phyloP scores from a whole-genome alignment of 2,888 invertebrate species.

The Artemia sinica region DNA sequence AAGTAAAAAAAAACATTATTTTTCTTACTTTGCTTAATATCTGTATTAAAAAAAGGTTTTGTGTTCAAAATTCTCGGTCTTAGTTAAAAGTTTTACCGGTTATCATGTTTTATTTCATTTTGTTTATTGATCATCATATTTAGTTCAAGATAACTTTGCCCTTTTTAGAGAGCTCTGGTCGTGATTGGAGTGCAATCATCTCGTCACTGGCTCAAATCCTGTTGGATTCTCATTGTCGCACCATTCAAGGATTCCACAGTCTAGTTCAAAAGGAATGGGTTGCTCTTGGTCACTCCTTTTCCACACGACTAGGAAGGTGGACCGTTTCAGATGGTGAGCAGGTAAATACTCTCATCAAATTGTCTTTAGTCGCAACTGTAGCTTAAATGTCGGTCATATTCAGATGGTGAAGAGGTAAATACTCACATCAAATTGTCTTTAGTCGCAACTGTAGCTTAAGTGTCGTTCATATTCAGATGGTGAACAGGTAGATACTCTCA shows the following conservation, averaged over 20 bases:
- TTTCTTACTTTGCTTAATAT: background rate
- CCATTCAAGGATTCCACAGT: constrained; percentile 68
- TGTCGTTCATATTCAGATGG: constrained; percentile 25
- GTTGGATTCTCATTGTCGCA: constrained; percentile 63
- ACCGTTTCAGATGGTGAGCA: constrained; percentile 27
- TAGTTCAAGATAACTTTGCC: constrained; percentile 17
- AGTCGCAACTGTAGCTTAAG: too few relatives aligned
- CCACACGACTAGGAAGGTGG: constrained; percentile 34
- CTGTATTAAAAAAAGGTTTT: background rate
- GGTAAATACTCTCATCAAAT: constrained; percentile 21
- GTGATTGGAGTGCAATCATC: constrained; percentile 70
- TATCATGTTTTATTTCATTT: constrained; percentile 18
- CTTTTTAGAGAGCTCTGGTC: constrained; percentile 50
- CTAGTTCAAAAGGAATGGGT: constrained; percentile 90
- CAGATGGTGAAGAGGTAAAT: constrained; percentile 27
- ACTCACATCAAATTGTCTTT: background rate
- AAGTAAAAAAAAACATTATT: too few relatives aligned
- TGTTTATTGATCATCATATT: constrained; percentile 11
- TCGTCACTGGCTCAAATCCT: constrained; percentile 71
- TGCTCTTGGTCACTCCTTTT: constrained; percentile 75
- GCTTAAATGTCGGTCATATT: constrained; percentile 16
- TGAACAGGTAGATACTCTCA: constrained; percentile 26
- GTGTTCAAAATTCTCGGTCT: background rate
- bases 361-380: too few relatives aligned
- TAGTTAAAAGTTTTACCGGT: too few relatives aligned